Conservation (phyloP, 2,888 invertebrate species). For the Cryptus viduatorius region DNA sequence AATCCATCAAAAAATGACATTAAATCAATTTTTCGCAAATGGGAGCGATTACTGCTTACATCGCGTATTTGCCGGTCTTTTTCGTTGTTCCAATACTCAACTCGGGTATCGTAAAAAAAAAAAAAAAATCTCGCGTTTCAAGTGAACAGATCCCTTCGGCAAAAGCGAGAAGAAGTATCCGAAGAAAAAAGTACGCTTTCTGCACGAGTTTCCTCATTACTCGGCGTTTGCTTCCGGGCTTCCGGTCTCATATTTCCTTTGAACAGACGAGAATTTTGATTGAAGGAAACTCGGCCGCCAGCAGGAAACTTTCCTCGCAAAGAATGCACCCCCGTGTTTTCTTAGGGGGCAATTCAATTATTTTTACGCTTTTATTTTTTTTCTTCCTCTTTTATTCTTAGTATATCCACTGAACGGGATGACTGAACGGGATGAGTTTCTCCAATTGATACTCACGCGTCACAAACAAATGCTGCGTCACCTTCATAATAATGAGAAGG, state of each 20-base stretch:
- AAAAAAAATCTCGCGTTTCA: constrained; percentile 29
- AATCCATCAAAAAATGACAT: neutral
- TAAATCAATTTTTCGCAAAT: neutral
- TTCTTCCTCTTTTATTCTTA: neutral
- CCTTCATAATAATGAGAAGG: neutral
- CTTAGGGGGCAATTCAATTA: constrained; percentile 74
- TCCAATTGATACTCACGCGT: neutral
- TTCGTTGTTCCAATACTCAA: neutral
- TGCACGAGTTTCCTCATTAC: constrained; percentile 79
- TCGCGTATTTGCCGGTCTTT: neutral
- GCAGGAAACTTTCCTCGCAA: constrained; percentile 66
- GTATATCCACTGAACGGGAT: neutral
- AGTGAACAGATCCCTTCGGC: constrained; percentile 22
- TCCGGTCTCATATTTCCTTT: constrained; percentile 79
- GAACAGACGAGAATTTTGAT: constrained; percentile 78
- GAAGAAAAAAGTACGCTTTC: constrained; percentile 59
- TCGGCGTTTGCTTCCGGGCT: constrained; percentile 74
- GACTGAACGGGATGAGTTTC: neutral
- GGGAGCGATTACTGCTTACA: neutral
- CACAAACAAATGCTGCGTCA: neutral
- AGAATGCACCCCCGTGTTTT: constrained; percentile 71
- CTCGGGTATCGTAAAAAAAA: constrained; percentile 16
- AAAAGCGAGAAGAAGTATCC: constrained; percentile 42
- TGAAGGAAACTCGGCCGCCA: constrained; percentile 75
- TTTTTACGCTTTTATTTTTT: constrained; percentile 72